Conservation (phyloP, 2,113 vertebrate genomes). For the Plestiodon gilberti region DNA sequence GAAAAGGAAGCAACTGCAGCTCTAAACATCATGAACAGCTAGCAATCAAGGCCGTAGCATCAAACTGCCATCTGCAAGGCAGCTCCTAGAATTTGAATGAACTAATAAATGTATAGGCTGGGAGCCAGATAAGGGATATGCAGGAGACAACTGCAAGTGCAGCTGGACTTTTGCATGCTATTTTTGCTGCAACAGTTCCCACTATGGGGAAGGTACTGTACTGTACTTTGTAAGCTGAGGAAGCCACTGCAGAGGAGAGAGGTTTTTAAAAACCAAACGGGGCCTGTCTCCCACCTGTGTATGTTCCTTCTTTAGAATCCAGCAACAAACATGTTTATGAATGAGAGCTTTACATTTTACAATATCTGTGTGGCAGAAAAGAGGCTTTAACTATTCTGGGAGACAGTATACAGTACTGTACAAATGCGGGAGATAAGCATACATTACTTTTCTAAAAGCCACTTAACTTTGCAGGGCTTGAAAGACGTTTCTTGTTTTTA, state of each 20-base stretch:
- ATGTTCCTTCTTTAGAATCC: background rate
- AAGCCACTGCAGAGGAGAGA: too few species aligned
- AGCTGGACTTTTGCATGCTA: background rate
- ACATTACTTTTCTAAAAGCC: background rate
- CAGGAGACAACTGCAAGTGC: background rate
- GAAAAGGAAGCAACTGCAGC: fast-evolving
- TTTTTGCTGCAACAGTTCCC: background rate
- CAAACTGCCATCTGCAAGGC: background rate
- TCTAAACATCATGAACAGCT: background rate
- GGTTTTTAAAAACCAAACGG: too few species aligned
- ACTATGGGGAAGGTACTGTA: background rate
- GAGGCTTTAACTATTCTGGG: background rate
- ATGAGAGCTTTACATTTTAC: background rate
- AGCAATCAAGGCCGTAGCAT: background rate
- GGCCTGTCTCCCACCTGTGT: background rate
- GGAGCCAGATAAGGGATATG: background rate
- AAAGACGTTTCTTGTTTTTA: background rate
- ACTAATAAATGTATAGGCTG: background rate
- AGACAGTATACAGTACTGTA: background rate
- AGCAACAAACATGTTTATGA: background rate
- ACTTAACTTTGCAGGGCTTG: background rate
- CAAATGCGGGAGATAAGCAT: background rate
- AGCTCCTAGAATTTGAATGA: background rate
- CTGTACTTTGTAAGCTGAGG: background rate
- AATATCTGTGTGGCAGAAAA: background rate